Percentiles rank a stretch among this genome's conserved stretches.
Conservation (phyloP, 2,888 invertebrate genomes). For the Dendrolimus houi region DNA sequence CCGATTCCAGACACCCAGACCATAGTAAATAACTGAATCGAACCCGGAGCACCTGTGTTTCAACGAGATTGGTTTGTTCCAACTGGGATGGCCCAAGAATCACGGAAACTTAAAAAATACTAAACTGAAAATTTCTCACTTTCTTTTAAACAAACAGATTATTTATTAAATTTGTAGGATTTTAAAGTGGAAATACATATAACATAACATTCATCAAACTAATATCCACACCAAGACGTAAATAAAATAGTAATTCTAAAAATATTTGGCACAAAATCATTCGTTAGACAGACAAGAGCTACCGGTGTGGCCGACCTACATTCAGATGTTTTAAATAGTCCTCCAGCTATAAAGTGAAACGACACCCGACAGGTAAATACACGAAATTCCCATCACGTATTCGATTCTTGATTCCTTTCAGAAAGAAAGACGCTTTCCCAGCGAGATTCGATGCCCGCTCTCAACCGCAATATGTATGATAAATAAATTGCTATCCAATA, state of each 20-base stretch:
- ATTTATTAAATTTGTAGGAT: too few relatives aligned
- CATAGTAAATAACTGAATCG: too few relatives aligned
- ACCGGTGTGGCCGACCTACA: conserved; percentile 12
- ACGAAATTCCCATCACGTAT: conserved; percentile 63
- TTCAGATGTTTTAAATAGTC: conserved; percentile 8
- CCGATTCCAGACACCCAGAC: too few relatives aligned
- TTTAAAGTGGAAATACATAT: too few relatives aligned
- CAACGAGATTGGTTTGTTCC: too few relatives aligned
- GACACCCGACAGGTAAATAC: conserved; percentile 25
- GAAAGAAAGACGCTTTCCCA: conserved; percentile 55
- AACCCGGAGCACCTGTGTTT: too few relatives aligned
- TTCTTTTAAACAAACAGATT: too few relatives aligned
- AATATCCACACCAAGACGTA: too few relatives aligned
- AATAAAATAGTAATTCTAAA: not conserved
- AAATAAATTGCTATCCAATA: conserved; percentile 77
- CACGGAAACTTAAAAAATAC: too few relatives aligned
- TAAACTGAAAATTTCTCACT: too few relatives aligned
- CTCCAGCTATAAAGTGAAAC: conserved; percentile 34
- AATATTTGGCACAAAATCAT: not conserved
- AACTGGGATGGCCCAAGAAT: too few relatives aligned
- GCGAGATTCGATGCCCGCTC: conserved; percentile 54
- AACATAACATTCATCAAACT: not conserved
- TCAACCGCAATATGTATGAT: conserved; percentile 72
- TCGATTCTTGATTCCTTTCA: conserved; percentile 61
- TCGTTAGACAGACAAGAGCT: not conserved